Base-by-base conservation (phyloP, 2,888 invertebrate genomes). In the Drosophila buzzatii region DNA sequence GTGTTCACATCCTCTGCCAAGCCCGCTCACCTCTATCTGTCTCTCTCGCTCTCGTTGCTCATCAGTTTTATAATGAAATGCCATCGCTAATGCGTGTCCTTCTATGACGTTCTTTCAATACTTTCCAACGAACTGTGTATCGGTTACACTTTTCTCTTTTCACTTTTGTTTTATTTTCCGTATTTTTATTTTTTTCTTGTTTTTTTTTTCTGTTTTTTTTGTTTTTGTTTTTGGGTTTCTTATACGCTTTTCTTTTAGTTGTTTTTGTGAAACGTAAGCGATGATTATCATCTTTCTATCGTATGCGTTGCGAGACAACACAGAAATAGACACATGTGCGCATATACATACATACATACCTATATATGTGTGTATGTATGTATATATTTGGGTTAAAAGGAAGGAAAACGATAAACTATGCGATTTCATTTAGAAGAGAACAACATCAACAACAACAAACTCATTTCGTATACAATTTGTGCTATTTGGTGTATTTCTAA, bases 71-170 rank as follows among this genome's bases (percentile, higher is more conserved):
- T 81, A 81, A 77, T 81, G 73, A 77, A 81, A 77, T 77, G 47
- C 72, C 67, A 68, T 57, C 77, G 71, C 67, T 81, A 77, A 81
- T 77, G 77, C 59, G 77, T 71, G 72, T 81, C 77, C 81, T 67
- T 71, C 67, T 66, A 71, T 81, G 81, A 76, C 76, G 72, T 76
- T 66, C 72, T 71, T 81, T 81, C 77, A 77, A 76, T 81, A 81
- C 77, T 76, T 71, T 56, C 52, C 60, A 39, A 63, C 76, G 49
- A 75, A 64, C 58, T 76, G 64, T 70, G 62, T 80, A 76, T 76
- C 76, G 63, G 51, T 76, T 74, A 76, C 79, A 79, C 44, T 53
- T 62, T 52, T 31, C 27, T 37, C 56, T 35, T 44, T 57, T 57
- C 18, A 18, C n/a, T 31, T 27, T 41, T 47, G 41, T 37, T 33